These are phyloP conservation scores for Eurosta solidaginis DNA, from an alignment of 1,140 invertebrate species.

Conservation along the genomic window DNA sequence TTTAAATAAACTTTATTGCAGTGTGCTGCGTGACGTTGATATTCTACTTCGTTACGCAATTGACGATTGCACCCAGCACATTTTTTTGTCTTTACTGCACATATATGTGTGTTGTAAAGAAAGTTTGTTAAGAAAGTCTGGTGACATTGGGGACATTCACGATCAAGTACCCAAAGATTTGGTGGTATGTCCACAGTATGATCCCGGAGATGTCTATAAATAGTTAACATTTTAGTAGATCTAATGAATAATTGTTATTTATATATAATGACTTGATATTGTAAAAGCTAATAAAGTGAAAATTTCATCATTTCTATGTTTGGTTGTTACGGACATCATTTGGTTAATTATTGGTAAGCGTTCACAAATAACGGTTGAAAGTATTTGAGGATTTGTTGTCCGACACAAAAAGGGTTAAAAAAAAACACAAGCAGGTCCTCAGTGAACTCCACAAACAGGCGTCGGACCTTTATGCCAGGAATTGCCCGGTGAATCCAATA, in stretches of 20 bases:
- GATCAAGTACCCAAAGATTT: constrained; percentile 44
- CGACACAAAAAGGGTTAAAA: too few relatives aligned
- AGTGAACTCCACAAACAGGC: too few relatives aligned
- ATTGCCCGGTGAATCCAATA: too few relatives aligned
- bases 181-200: constrained; percentile 42
- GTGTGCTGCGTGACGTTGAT: constrained; percentile 46
- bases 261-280: too few relatives aligned
- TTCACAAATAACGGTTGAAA: too few relatives aligned
- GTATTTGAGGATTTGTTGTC: too few relatives aligned
- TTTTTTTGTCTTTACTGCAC: constrained; percentile 47
- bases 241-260: background rate
- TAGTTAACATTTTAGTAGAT: background rate
- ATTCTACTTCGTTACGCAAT: constrained; percentile 41
- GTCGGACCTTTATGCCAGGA: too few relatives aligned
- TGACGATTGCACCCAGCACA: constrained; percentile 51
- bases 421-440: too few relatives aligned
- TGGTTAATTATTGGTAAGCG: too few relatives aligned
- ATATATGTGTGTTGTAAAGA: constrained; percentile 54
- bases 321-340: too few relatives aligned
- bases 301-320: too few relatives aligned
- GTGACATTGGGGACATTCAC: constrained; percentile 50
- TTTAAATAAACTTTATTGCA: constrained; percentile 50
- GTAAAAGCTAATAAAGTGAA: too few relatives aligned
- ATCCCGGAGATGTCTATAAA: constrained; percentile 46
- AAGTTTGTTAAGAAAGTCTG: constrained; percentile 51